Evolutionary conservation across 2,888 invertebrate genomes (phyloP), one percentile per base, ranked within the genome.

Genomic region (Dynastes tityus): DNA sequence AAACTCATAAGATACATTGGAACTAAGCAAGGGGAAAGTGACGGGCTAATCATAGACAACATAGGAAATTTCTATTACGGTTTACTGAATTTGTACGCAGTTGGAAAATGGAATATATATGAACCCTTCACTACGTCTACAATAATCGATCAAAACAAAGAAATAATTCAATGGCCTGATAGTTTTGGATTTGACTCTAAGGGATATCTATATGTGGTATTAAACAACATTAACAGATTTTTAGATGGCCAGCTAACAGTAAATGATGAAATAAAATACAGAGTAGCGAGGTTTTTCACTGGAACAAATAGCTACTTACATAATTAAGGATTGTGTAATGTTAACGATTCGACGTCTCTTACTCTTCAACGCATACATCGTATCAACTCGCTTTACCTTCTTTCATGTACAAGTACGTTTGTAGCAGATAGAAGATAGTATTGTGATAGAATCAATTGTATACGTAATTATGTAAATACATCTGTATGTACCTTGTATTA

Each of bases 41-140:
- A 93, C 83, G 94, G 94, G 0, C 93, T 94, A 92, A 91, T 92
- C 81, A 92, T 94, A 92, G 93, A 94, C 82, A 90, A 92, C 2
- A 88, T 88, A 6, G 93, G 94, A 2, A 86, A 91, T 13, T 89
- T 94, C 40, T 94, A 93, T 87, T 94, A 90, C 86, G 94, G 94
- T 53, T 89, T 93, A 49, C 87, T 94, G 75, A 92, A 92, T 80
- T 92, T 92, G 85, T 92, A 93, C 80, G 92, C 93, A n/a, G 91
- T 94, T 76, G 91, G 92, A 37, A 92, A 91, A 88, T 94, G 94
- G 93, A 92, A 94, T 85, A 91, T 91, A 1, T 90, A 90, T 37
- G 84, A 88, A 76, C 88, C 90, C 76, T 91, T 92, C 83, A 89
- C 88, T 68, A 88, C 88, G 80, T 92, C 92, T 84, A 89, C 91